Percentiles rank a stretch among this genome's conserved stretches.
These are phyloP conservation scores for Drosophila mercatorum DNA, from an alignment of 2,888 invertebrate species.

Conservation along the genomic window DNA sequence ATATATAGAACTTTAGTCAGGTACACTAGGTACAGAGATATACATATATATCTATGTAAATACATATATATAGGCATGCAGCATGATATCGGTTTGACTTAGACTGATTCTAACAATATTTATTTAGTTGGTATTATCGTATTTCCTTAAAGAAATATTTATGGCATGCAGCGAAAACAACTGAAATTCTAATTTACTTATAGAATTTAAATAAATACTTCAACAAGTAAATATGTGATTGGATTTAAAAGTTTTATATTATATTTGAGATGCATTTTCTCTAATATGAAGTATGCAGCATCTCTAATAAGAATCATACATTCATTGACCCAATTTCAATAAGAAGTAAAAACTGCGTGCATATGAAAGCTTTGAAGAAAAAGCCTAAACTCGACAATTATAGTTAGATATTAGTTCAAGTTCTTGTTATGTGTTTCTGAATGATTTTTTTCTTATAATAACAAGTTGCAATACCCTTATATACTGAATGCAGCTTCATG, in stretches of 20 bases:
- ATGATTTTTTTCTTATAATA: not conserved
- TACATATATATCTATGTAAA: conserved; percentile 9
- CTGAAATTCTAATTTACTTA: not conserved
- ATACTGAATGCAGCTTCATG: not conserved
- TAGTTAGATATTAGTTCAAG: too few species aligned
- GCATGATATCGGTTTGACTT: conserved; percentile 18
- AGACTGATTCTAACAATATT: not conserved
- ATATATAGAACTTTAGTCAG: conserved; percentile 31
- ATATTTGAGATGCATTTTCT: not conserved
- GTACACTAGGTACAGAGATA: conserved; percentile 18
- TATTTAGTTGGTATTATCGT: not conserved
- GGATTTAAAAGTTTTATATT: not conserved
- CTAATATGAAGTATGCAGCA: not conserved
- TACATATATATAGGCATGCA: conserved; percentile 29
- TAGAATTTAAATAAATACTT: not conserved
- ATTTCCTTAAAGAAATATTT: not conserved
- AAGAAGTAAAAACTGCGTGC: not conserved
- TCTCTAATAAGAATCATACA: too few species aligned
- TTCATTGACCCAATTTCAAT: not conserved
- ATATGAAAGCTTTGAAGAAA: not conserved
- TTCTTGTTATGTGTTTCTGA: not conserved
- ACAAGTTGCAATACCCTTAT: not conserved
- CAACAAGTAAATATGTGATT: not conserved
- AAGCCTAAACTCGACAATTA: not conserved
- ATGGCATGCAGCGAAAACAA: not conserved